Percentiles rank a stretch among this genome's conserved stretches.
These are phyloP conservation scores for Onychomys arenicola DNA, from an alignment of 2,797 vertebrate species.

Conservation along the genomic window DNA sequence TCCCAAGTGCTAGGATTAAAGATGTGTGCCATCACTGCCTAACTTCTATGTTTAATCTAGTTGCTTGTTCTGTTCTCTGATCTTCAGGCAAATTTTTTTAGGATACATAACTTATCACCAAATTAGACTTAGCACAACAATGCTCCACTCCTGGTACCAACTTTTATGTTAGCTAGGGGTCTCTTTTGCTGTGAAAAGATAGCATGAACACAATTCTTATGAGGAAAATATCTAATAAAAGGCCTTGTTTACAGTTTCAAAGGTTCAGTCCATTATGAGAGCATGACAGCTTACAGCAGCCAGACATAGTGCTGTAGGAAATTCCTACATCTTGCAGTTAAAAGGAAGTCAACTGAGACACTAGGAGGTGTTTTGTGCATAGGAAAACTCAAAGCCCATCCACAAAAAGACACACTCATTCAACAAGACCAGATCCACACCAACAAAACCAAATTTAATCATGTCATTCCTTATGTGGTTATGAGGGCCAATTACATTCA, in stretches of 20 bases:
- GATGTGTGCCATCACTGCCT: too few relatives aligned
- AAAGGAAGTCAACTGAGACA: not conserved
- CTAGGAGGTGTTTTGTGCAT: not conserved
- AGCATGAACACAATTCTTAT: not conserved
- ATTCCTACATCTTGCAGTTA: not conserved
- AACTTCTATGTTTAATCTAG: too few relatives aligned
- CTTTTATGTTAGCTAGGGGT: too few relatives aligned
- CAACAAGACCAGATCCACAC: not conserved
- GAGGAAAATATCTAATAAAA: not conserved
- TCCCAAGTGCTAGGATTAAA: too few relatives aligned
- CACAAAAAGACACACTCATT: not conserved
- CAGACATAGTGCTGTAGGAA: not conserved
- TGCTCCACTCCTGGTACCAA: too few relatives aligned
- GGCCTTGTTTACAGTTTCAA: not conserved
- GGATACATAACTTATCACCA: too few relatives aligned
- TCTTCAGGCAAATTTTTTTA: too few relatives aligned
- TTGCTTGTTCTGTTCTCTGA: too few relatives aligned
- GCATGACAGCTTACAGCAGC: not conserved
- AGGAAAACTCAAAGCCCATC: not conserved
- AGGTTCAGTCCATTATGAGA: not conserved
- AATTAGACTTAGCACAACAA: too few relatives aligned
- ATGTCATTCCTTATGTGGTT: not conserved
- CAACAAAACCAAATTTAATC: not conserved
- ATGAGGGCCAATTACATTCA: not conserved
- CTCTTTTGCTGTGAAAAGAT: too few relatives aligned